Conservation (phyloP, 2,888 invertebrate species). For the Tetranychus piercei region DNA sequence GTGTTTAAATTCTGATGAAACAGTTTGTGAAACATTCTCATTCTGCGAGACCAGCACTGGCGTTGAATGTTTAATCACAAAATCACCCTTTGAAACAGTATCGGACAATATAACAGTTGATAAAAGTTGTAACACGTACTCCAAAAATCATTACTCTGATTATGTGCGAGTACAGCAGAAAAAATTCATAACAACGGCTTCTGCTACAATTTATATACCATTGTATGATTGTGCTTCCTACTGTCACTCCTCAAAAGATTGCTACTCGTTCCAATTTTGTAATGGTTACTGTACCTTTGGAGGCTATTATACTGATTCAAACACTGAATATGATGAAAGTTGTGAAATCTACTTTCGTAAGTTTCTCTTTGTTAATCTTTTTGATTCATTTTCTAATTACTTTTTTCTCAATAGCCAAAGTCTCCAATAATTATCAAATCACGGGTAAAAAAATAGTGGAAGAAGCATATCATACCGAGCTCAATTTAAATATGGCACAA, state of each 20-base stretch:
- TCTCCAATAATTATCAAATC: background rate
- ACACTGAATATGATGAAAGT: background rate
- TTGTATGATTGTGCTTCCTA: background rate
- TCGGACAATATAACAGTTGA: background rate
- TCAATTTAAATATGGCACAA: background rate
- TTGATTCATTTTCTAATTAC: background rate
- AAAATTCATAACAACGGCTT: background rate
- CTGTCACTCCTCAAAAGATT: background rate
- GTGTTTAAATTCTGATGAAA: background rate
- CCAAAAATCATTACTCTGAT: background rate
- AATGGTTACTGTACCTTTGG: background rate
- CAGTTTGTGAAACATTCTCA: background rate
- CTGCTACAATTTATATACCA: background rate
- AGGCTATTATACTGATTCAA: background rate
- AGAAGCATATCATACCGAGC: background rate
- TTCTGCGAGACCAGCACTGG: background rate
- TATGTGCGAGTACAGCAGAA: background rate
- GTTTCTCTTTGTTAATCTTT: background rate
- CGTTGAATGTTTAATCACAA: background rate
- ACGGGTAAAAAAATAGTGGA: background rate
- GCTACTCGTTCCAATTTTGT: background rate
- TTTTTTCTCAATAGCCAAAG: background rate
- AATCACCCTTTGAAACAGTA: too few relatives aligned
- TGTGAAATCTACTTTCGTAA: background rate
- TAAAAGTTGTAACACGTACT: background rate